These are phyloP conservation scores for Drosophila setifemur DNA, from an alignment of 1,140 invertebrate species.

Conservation along the genomic window DNA sequence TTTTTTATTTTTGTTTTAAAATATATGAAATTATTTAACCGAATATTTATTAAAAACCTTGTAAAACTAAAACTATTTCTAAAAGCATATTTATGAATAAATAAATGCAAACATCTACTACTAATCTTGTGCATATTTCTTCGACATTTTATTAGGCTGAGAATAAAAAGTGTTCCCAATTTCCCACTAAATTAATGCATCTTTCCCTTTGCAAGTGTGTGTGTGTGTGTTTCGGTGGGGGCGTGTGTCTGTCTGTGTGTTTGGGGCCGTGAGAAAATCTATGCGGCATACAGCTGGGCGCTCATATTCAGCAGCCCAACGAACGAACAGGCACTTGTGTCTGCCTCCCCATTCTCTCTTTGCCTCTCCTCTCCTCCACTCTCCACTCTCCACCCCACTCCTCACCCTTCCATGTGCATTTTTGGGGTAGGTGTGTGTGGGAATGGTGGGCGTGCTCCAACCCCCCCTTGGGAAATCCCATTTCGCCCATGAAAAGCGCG, in stretches of 20 bases:
- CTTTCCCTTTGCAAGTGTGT: neutral
- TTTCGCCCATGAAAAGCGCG: conserved; percentile 31
- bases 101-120: too few relatives aligned
- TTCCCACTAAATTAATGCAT: neutral
- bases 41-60: too few relatives aligned
- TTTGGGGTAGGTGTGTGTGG: conserved; percentile 23
- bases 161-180: neutral
- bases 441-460: too few relatives aligned
- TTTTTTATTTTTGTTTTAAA: too few relatives aligned
- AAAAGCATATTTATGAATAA: too few relatives aligned
- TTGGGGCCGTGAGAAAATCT: conserved; percentile 73
- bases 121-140: too few relatives aligned
- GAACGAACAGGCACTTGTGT: conserved; percentile 34
- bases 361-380: neutral
- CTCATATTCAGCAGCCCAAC: conserved; percentile 52
- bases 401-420: neutral
- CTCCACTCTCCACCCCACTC: neutral
- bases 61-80: too few relatives aligned
- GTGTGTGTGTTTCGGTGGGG: neutral
- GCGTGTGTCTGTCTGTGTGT: conserved; percentile 18
- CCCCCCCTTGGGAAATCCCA: neutral
- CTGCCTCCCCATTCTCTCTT: neutral
- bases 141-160: too few relatives aligned
- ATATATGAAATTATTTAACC: too few relatives aligned
- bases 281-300: conserved; percentile 79